Evolutionary conservation across 2,113 vertebrate species (phyloP).

Genomic region (Dipodomys spectabilis): DNA sequence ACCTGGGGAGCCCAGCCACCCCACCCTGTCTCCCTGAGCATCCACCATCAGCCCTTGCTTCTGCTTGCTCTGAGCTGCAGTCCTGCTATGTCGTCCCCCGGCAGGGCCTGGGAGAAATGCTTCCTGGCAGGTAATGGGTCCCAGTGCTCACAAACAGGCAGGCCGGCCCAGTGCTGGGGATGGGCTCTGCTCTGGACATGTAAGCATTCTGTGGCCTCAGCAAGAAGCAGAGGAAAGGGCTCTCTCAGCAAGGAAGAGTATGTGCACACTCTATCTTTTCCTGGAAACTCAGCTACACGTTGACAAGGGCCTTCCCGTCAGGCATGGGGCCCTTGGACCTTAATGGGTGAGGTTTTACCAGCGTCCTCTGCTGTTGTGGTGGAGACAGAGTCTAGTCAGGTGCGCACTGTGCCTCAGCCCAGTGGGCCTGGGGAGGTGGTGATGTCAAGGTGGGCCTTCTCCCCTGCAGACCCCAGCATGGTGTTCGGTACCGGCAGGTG

Average conservation of each 20-base stretch:
- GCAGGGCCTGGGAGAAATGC: slow-evolving; percentile 12
- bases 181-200: slow-evolving; percentile 66
- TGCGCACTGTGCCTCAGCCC: not conserved
- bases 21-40: not conserved
- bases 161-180: slow-evolving; percentile 65
- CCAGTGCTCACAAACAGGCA: not conserved
- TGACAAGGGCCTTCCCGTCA: not conserved
- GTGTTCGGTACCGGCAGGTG: slow-evolving; percentile 50
- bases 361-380: slow-evolving; percentile 32
- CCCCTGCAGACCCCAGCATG: slow-evolving; percentile 73
- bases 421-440: slow-evolving; percentile 15
- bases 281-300: not conserved
- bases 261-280: not conserved
- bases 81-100: not conserved
- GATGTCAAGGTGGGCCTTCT: slow-evolving; percentile 68
- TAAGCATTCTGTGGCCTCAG: slow-evolving; percentile 54
- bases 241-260: not conserved
- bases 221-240: slow-evolving; percentile 26
- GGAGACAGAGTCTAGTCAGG: slow-evolving; percentile 60
- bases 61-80: not conserved
- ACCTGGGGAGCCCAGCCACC: slow-evolving; percentile 23
- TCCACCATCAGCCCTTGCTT: slow-evolving; percentile 1
- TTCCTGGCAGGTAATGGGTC: not conserved
- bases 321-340: slow-evolving; percentile 49
- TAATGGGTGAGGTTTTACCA: slow-evolving; percentile 37